Base-by-base conservation (phyloP, 2,113 vertebrate species). In the Scophthalmus maximus region DNA sequence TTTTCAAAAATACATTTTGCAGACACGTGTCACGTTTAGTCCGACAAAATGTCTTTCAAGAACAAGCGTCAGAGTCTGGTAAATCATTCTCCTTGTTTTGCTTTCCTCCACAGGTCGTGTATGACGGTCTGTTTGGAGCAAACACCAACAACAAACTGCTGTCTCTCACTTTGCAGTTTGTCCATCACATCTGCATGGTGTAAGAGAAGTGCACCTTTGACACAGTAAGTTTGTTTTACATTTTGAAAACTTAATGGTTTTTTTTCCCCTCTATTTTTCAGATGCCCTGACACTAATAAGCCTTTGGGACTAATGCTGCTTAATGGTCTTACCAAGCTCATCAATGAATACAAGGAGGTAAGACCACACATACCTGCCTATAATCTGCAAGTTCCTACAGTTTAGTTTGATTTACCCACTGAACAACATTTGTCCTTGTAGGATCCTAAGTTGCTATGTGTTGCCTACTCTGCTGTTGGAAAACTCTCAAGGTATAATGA, bases 341-440 rank as follows among this genome's bases (percentile, higher is more conserved):
- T 99, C 64, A 99, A 97, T 86, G 98, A 99, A 88, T 97, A 98
- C 87, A 98, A 98, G 88, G 97, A 99, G 95, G 98, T 98, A 93
- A 78, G 62, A 50, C 10, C 8, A n/a, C 14, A 49, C 26, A 26
- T n/a, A 14, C 17, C 15, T 46, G 30, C 25, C 34, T 44, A 46
- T 38, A 4, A 57, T 22, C 9, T 32, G 0, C 3, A 10, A 0
- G 5, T 22, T 62, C 2, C 4, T 15, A 1, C 11, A 15, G 1
- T 74, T 49, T 18, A 9, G 23, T 50, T 52, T 51, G 1, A 44
- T 55, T 25, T 57, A 8, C 17, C 6, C 4, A 34, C 18, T 55
- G 18, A 66, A 55, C 4, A 57, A 3, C 3, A 5, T 65, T 46
- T 83, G 34, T 74, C 9, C 25, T 91, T 93, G 55, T 90, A 99